phyloP scores from a whole-genome alignment of 2,113 vertebrate species.

The Apodemus speciosus region DNA sequence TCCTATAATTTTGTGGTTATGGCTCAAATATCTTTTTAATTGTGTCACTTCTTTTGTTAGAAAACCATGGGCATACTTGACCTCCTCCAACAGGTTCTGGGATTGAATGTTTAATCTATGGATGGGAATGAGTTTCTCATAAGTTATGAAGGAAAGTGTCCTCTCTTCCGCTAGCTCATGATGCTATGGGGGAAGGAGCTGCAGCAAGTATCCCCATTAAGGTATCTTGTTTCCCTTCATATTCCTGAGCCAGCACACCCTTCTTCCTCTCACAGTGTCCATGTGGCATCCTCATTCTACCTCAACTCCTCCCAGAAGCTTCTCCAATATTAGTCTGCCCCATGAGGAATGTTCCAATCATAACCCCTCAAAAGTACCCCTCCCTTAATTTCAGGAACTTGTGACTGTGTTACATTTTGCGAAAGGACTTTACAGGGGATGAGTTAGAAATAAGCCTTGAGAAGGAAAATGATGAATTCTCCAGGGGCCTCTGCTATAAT shows the following conservation, averaged over 20 bases:
- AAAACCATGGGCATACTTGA: neutral
- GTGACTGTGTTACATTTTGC: neutral
- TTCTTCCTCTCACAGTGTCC: too few relatives aligned
- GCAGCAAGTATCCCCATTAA: neutral
- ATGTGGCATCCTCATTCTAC: neutral
- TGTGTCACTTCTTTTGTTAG: neutral
- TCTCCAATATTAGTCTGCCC: neutral
- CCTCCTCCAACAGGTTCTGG: neutral
- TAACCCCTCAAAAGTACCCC: neutral
- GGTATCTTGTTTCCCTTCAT: rapidly evolving
- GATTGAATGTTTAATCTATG: neutral
- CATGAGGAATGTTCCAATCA: neutral
- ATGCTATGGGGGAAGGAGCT: neutral
- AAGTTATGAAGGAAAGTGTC: neutral
- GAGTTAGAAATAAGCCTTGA: neutral
- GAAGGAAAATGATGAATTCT: neutral
- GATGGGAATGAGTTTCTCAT: neutral
- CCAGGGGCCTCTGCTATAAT: neutral
- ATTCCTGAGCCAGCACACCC: neutral
- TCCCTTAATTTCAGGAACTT: neutral
- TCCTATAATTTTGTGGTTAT: slow-evolving; percentile 6
- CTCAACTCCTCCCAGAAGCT: neutral
- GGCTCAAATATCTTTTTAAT: slow-evolving; percentile 19
- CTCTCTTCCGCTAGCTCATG: neutral
- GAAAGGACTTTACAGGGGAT: neutral